Evolutionary conservation across 2,888 invertebrate genomes (phyloP), one percentile per base, ranked within the genome.

Genomic region (Agapostemon virescens): DNA sequence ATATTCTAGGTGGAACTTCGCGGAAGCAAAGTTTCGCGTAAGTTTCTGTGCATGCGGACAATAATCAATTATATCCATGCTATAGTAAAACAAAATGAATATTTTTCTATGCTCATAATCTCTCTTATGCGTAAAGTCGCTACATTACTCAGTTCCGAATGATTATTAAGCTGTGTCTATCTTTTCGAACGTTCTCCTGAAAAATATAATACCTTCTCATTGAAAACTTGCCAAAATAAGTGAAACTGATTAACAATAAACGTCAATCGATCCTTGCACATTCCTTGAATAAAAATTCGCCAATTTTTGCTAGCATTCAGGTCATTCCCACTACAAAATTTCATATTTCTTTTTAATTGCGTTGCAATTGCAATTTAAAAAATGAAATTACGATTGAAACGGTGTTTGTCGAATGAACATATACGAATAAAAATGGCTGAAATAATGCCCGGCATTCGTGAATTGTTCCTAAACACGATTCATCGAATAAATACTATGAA

Each of bases 1-100:
- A 61, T 33, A 33, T 61, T 61, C 30, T 61, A 61, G 61, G 61
- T 61, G 61, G 33, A 61, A 61, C 61, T 61, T 61, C 61, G 20
- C 61, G 20, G 30, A 33, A 20, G 33, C 30, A 61, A 61, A 33
- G 33, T 33, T 61, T 61, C 20, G 33, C 33, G 20, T 61, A 61
- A 61, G 33, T 61, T 33, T 30, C 33, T 61, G 9, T 30, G 30
- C 55, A 55, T 0, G 55, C 6, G 26, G 55, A 7, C 55, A 55
- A 55, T 55, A 55, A 55, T 26, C 55, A 55, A 26, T 23, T 30
- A 2, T 26, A 6, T 26, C 15, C 55, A 17, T 26, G 55, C 17
- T 2, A 55, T 55, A 55, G 30, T 55, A 0, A 26, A 26, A 55
- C 15, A 55, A 55, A 55, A 55, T 55, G 26, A 26, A 55, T 17